Evolutionary conservation across 2,888 invertebrate species (phyloP).

Genomic region (Trichopoda pennipes): DNA sequence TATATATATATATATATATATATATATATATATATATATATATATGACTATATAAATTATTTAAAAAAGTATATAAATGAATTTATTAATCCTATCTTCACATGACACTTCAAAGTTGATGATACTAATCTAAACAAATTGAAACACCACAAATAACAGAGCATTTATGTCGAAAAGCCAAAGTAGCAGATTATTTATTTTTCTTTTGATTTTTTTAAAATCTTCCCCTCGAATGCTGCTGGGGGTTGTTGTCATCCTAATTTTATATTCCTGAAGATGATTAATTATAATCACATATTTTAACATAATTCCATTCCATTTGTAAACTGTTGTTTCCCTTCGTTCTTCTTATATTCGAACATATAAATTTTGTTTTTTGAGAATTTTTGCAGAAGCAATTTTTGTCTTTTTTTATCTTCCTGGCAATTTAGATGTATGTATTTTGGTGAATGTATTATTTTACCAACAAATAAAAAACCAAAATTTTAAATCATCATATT

Average conservation of each 20-base stretch:
- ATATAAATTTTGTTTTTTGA: slow-evolving; percentile 17
- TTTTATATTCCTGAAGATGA: slow-evolving; percentile 31
- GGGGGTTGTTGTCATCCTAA: slow-evolving; percentile 8
- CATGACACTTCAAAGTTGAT: background rate
- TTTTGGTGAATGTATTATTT: slow-evolving; percentile 6
- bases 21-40: no score
- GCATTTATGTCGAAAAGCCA: slow-evolving; percentile 1
- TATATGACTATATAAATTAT: no score
- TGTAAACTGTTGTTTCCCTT: background rate
- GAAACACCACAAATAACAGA: background rate
- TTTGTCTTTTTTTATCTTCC: slow-evolving; percentile 37
- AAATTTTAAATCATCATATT: slow-evolving; percentile 33
- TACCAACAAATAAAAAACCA: background rate
- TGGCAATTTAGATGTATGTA: slow-evolving; percentile 29
- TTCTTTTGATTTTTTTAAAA: background rate
- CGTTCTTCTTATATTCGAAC: slow-evolving; percentile 5
- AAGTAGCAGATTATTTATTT: slow-evolving; percentile 20
- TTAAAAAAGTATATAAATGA: no score
- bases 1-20: no score
- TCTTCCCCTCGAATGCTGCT: slow-evolving; percentile 18
- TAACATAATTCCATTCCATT: background rate
- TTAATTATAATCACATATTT: slow-evolving; percentile 60
- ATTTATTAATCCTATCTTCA: background rate
- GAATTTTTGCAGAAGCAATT: slow-evolving; percentile 7
- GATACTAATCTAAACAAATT: slow-evolving; percentile 17